These are phyloP conservation scores for Nymphalis c-album DNA, from an alignment of 2,888 invertebrate species.

Conservation along the genomic window DNA sequence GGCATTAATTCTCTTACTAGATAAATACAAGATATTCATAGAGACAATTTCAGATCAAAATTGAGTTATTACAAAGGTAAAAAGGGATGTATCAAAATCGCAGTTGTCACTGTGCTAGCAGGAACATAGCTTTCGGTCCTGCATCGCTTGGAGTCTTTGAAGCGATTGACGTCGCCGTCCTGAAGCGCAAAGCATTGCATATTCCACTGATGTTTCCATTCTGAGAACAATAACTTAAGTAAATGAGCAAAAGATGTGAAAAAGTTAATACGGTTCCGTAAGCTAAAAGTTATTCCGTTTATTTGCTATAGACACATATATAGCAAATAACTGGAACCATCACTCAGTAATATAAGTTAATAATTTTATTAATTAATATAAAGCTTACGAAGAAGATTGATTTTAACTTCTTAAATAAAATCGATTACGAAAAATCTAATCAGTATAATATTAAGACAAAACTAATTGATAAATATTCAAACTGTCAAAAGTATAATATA, in stretches of 20 bases:
- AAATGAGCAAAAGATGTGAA: neutral
- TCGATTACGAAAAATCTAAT: too few species aligned
- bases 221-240: constrained; percentile 50
- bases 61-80: constrained; percentile 22
- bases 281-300: too few species aligned
- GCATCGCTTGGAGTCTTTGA: constrained; percentile 70
- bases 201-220: constrained; percentile 86
- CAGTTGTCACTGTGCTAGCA: constrained; percentile 52
- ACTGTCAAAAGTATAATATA: too few species aligned
- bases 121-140: constrained; percentile 67
- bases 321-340: too few species aligned
- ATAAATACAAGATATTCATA: constrained; percentile 19
- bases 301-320: too few species aligned
- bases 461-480: too few species aligned
- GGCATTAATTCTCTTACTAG: constrained; percentile 31
- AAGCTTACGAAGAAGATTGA: too few species aligned
- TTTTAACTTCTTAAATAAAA: too few species aligned
- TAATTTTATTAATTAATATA: too few species aligned
- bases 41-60: constrained; percentile 19
- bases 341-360: too few species aligned
- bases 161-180: constrained; percentile 70
- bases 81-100: constrained; percentile 40
- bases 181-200: constrained; percentile 82
- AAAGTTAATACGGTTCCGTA: too few species aligned
- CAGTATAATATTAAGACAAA: too few species aligned